phyloP scores from a whole-genome alignment of 2,113 vertebrate species.

The Archocentrus centrarchus region DNA sequence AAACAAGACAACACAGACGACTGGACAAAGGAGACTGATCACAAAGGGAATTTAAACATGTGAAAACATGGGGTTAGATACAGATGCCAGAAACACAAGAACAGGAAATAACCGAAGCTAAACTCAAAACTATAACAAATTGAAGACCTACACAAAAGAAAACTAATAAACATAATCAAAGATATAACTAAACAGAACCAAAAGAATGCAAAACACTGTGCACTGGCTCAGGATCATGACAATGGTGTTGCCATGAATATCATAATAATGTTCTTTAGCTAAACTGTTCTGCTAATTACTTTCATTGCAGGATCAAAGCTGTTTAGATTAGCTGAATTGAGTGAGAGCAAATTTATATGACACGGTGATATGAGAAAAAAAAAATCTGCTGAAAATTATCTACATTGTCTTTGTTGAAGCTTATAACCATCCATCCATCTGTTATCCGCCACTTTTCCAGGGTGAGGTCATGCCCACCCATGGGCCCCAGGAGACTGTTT shows the following conservation, averaged over 20 bases:
- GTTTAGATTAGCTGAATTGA: background rate
- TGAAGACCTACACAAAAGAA: too few relatives aligned
- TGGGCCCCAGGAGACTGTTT: background rate
- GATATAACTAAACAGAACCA: too few relatives aligned
- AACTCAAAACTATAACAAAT: too few relatives aligned
- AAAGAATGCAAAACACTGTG: too few relatives aligned
- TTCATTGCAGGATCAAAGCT: background rate
- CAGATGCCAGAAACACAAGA: too few relatives aligned
- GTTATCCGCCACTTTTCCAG: background rate
- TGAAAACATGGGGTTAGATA: too few relatives aligned
- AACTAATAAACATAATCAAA: too few relatives aligned
- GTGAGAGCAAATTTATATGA: background rate
- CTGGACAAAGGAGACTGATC: too few relatives aligned
- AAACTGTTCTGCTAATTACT: background rate
- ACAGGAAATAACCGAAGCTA: too few relatives aligned
- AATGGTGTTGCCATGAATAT: background rate
- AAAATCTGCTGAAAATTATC: slow-evolving; percentile 1
- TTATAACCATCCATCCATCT: background rate
- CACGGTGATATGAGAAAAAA: background rate
- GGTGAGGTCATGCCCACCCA: background rate
- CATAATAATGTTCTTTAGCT: background rate
- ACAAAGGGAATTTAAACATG: too few relatives aligned
- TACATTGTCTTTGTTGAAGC: background rate
- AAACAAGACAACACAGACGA: too few relatives aligned
- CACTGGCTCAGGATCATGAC: too few relatives aligned